phyloP scores from a whole-genome alignment of 1,140 invertebrate species.

The Diachasma alloeum region DNA sequence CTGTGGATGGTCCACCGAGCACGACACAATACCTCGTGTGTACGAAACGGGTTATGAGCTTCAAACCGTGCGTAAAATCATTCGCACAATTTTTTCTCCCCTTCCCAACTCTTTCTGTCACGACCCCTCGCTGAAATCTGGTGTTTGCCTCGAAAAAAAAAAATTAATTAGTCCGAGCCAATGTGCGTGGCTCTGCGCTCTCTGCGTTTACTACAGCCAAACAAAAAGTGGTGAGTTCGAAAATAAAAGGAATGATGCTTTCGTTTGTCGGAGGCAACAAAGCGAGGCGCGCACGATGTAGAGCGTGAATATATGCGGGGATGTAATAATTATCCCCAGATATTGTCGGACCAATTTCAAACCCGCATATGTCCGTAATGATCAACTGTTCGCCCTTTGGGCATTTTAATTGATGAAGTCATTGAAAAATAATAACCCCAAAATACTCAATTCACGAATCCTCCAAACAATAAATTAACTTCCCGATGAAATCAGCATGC shows the following conservation, averaged over 20 bases:
- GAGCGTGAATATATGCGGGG: background rate
- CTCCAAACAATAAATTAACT: background rate
- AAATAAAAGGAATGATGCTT: background rate
- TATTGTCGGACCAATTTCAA: background rate
- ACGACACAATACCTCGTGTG: background rate
- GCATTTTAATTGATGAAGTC: background rate
- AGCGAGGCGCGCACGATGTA: background rate
- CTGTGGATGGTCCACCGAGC: slow-evolving; percentile 12
- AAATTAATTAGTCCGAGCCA: background rate
- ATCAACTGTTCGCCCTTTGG: background rate
- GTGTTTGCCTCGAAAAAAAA: background rate
- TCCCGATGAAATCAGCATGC: background rate
- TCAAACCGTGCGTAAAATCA: slow-evolving; percentile 43
- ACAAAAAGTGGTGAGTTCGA: background rate
- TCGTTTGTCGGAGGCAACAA: background rate
- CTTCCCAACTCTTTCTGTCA: background rate
- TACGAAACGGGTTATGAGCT: slow-evolving; percentile 28
- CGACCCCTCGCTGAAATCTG: background rate
- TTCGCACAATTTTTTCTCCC: slow-evolving; percentile 21
- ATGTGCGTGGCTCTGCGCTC: background rate
- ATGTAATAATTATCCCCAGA: background rate
- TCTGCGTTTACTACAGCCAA: background rate
- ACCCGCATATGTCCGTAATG: background rate
- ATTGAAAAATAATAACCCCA: background rate
- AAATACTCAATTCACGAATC: no score